These are phyloP conservation scores for Danaus chrysippus DNA, from an alignment of 2,888 invertebrate genomes.

Conservation along the genomic window DNA sequence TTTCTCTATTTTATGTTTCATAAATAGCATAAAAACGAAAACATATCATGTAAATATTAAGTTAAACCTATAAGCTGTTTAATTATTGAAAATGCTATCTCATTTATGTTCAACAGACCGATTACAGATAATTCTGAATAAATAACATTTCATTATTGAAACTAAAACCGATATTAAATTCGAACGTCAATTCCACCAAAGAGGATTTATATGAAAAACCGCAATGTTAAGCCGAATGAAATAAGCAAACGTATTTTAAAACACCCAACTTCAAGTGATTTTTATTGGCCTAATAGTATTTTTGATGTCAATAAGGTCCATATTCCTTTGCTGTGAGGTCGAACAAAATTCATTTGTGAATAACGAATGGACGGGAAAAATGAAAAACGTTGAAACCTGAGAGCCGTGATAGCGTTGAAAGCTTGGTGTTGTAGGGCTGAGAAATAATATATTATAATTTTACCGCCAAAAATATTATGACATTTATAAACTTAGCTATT, in stretches of 20 bases:
- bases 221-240: constrained; percentile 57
- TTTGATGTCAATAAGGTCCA: constrained; percentile 23
- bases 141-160: constrained; percentile 27
- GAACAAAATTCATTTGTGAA: constrained; percentile 29
- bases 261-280: constrained; percentile 21
- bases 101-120: constrained; percentile 17
- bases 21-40: not conserved
- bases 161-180: constrained; percentile 50
- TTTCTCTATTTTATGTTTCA: not conserved
- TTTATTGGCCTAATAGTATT: constrained; percentile 14
- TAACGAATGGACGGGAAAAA: constrained; percentile 60
- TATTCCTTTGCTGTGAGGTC: constrained; percentile 18
- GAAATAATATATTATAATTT: constrained; percentile 3
- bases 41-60: not conserved
- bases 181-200: constrained; percentile 61
- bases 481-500: not conserved
- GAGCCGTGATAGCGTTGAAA: constrained; percentile 75
- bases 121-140: constrained; percentile 19
- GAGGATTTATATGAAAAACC: constrained; percentile 73
- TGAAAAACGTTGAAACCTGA: constrained; percentile 72
- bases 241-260: constrained; percentile 37
- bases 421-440: constrained; percentile 60
- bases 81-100: constrained; percentile 21
- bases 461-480: not conserved
- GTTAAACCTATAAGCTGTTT: not conserved